Evolutionary conservation across 2,888 invertebrate species (phyloP), one percentile per base, ranked within the genome.

Genomic region (Craniophora ligustri): DNA sequence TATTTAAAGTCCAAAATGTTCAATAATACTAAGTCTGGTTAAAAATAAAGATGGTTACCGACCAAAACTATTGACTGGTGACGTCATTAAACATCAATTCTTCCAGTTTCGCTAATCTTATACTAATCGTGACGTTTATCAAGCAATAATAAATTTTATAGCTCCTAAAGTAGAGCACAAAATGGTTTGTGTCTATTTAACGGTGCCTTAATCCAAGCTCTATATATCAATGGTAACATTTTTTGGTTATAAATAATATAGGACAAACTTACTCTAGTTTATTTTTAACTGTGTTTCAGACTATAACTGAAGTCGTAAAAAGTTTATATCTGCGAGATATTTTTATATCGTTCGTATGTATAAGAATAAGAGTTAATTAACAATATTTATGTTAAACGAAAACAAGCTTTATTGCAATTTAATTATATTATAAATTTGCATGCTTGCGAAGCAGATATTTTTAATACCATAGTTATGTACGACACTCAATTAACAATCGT

Each of bases 161-260:
- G 5, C 38, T 11, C 15, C 21, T 26, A 10, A 46, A 51, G 44
- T 47, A 59, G 32, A 34, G 57, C 21, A 32, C 42, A 55, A 41
- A 55, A 38, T 66, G 19, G 30, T 44, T 44, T 19, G 28, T 34
- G 15, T 44, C 28, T 3, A 15, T 47, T 46, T 32, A 63, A 49
- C 57, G 59, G 51, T 67, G 56, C 48, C 35, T 30, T 48, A 49
- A 36, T 46, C 19, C 46, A 35, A 23, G 46, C 39, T 28, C 18
- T 16, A 40, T 36, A 53, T 40, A 35, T 51, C 48, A 55, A 49
- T 55, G 44, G 51, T 68, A 61, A 41, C 65, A 41, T 65, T 65
- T 57, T 40, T n/a, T n/a, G n/a, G 50, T 15, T 60, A 49, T 46
- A 55, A 51, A 67, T 64, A n/a, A n/a, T n/a, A n/a, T n/a, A 64